Base-by-base conservation (phyloP, 2,113 vertebrate genomes). In the Eublepharis macularius region DNA sequence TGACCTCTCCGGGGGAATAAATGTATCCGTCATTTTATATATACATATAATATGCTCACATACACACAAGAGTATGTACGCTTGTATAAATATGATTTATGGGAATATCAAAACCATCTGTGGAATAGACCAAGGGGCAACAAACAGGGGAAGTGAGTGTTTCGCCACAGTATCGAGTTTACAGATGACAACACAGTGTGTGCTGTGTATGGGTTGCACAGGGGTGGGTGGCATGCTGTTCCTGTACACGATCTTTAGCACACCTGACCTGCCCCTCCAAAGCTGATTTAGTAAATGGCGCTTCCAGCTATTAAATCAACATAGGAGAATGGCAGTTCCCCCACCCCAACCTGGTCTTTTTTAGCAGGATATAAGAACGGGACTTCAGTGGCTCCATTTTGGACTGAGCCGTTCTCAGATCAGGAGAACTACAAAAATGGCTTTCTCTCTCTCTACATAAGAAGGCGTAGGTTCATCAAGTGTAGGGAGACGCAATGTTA, bases 21-120 rank as follows among this genome's bases (percentile, higher is more conserved):
- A 74, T 34, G 41, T 73, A 83, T 83, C 81, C 70, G 70, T 83
- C 81, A 72, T 72, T 82, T 82, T 73, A 82, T 82, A 57, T 70
- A 82, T 73, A 73, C 68, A 82, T 73, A 82, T 49, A 82, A 41
- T 73, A 39, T 49, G 29, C 80, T 57, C 49, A 19, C 47, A 69
- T 39, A 34, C 80, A n/a, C 66, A 70, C 45, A 32, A 74, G 69
- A 43, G 29, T 45, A 45, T 60, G 68, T 74, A 4, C 2, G n/a
- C 70, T 72, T 74, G 83, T 70, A 69, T 84, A 76, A 84, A 60
- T 77, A 49, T 77, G 74, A 84, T 77, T 84, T 84, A 84, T 54
- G 43, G 82, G 63, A 76, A 84, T 74, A 86, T 39, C 14, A 80
- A 80, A 80, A 74, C 77, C 84, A 80, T 47, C 69, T 65, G 84